A percentile compares a stretch with the other conserved stretches of the same genome.
Evolutionary conservation across 2,888 invertebrate genomes (phyloP).

Genomic region (Sepiola atlantica): DNA sequence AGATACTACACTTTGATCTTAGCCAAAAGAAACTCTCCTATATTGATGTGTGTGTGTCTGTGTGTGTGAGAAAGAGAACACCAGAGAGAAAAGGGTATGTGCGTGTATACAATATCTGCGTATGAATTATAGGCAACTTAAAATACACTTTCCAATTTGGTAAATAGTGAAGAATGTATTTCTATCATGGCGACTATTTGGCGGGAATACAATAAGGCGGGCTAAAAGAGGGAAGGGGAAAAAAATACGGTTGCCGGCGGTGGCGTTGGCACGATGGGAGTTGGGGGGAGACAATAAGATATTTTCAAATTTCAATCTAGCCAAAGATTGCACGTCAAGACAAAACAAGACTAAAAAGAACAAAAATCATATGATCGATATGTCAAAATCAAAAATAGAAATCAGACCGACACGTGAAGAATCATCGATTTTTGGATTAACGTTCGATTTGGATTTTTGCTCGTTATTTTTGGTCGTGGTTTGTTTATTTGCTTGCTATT

Average conservation of each 20-base stretch:
- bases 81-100: too few relatives aligned
- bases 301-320: constrained; percentile 13
- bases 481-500: background rate
- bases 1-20: too few relatives aligned
- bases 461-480: background rate
- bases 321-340: background rate
- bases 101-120: too few relatives aligned
- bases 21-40: too few relatives aligned
- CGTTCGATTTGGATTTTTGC: background rate
- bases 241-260: background rate
- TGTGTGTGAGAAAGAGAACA: too few relatives aligned
- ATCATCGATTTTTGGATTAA: background rate
- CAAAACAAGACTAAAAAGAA: background rate
- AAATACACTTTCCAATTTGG: background rate
- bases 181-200: background rate
- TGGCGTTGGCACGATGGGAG: too few relatives aligned
- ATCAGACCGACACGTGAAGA: background rate
- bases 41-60: too few relatives aligned
- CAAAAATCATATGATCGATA: background rate
- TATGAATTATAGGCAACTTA: background rate
- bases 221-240: background rate
- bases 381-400: background rate
- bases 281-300: background rate
- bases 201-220: background rate
- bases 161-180: background rate